Percentiles rank a stretch among this genome's conserved stretches.
These are phyloP conservation scores for Apodemia hepburni DNA, from an alignment of 2,888 invertebrate genomes.

Conservation along the genomic window DNA sequence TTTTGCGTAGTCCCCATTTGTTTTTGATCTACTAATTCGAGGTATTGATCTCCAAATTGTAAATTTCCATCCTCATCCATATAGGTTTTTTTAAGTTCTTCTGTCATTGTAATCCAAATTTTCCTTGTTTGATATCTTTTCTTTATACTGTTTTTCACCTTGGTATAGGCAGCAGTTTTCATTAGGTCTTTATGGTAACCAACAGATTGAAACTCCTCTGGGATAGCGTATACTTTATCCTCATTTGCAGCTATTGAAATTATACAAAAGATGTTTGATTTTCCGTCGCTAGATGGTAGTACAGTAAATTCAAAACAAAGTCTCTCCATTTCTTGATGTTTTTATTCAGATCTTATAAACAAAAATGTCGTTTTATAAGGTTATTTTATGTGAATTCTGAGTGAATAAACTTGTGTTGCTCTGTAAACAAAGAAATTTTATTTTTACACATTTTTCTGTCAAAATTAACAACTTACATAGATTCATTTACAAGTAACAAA, in stretches of 20 bases:
- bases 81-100: conserved; percentile 24
- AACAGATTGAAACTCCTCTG: conserved; percentile 27
- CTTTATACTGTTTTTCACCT: conserved; percentile 28
- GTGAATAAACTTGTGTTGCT: conserved; percentile 3
- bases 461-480: too few relatives aligned
- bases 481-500: too few relatives aligned
- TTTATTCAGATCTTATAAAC: conserved; percentile 14
- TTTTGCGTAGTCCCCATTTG: not conserved
- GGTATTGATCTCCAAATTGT: conserved; percentile 26
- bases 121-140: conserved; percentile 29
- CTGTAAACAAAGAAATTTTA: not conserved
- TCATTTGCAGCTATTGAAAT: conserved; percentile 23
- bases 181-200: conserved; percentile 23
- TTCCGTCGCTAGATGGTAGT: conserved; percentile 24
- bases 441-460: not conserved
- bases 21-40: conserved; percentile 31
- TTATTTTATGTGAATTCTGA: conserved; percentile 14
- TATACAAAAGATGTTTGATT: conserved; percentile 22
- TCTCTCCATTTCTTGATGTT: conserved; percentile 23
- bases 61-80: conserved; percentile 31
- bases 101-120: conserved; percentile 29
- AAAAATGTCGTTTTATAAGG: conserved; percentile 16
- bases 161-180: conserved; percentile 21
- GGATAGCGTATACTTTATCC: conserved; percentile 22
- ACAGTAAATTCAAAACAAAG: conserved; percentile 24